These are phyloP conservation scores for Bettongia penicillata DNA, from an alignment of 2,113 vertebrate species.

Conservation along the genomic window DNA sequence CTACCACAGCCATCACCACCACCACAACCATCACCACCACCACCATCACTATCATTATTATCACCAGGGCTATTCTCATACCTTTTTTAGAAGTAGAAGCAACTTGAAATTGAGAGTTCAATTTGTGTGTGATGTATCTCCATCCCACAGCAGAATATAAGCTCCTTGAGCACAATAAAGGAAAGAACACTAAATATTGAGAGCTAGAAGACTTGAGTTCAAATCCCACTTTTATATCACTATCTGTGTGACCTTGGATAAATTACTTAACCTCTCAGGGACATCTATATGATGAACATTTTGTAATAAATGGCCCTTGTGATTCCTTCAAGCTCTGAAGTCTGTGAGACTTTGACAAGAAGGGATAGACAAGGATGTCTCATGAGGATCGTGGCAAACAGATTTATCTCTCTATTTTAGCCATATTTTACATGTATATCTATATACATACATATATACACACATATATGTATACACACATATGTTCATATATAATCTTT, in stretches of 20 bases:
- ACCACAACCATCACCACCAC: too few relatives aligned
- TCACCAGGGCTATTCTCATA: background rate
- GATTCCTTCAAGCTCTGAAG: background rate
- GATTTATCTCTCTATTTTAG: too few relatives aligned
- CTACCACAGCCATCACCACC: too few relatives aligned
- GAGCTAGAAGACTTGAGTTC: background rate
- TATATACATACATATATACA: too few relatives aligned
- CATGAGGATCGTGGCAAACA: too few relatives aligned
- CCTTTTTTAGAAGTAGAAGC: background rate
- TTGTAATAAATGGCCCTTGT: background rate
- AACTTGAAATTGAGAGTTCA: background rate
- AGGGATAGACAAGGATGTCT: too few relatives aligned
- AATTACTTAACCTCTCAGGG: background rate
- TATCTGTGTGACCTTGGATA: conserved; percentile 7
- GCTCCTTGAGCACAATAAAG: background rate
- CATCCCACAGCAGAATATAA: background rate
- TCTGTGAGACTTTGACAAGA: background rate
- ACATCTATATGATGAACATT: conserved; percentile 14
- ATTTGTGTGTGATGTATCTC: background rate
- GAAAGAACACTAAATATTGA: background rate
- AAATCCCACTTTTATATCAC: background rate
- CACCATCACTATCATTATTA: background rate
- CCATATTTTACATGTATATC: too few relatives aligned
- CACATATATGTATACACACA: too few relatives aligned
- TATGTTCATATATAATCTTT: background rate